Evolutionary conservation across 2,888 invertebrate species (phyloP).

Genomic region (Patella caerulea): DNA sequence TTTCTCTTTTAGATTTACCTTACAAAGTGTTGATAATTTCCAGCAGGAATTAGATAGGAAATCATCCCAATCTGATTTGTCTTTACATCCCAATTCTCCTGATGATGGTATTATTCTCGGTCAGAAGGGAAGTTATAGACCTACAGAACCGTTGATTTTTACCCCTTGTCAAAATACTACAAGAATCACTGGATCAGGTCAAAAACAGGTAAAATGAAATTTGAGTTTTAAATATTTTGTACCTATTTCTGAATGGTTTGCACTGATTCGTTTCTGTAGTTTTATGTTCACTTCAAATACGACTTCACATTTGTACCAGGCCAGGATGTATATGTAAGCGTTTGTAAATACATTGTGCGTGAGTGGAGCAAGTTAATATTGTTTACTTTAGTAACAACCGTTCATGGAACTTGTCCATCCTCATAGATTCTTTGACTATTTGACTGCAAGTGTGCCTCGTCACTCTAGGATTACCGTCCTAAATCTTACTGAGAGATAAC

Average conservation of each 20-base stretch:
- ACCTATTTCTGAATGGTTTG: too few relatives aligned
- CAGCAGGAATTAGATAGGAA: conserved; percentile 50
- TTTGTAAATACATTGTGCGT: not conserved
- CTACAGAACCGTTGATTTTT: conserved; percentile 43
- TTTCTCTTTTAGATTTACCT: conserved; percentile 45
- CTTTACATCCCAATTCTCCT: conserved; percentile 51
- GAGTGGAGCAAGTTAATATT: not conserved
- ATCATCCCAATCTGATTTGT: conserved; percentile 41
- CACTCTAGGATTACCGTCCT: too few relatives aligned
- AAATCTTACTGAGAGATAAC: too few relatives aligned
- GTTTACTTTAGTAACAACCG: not conserved
- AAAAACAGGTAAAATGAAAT: conserved; percentile 31
- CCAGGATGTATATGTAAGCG: too few relatives aligned
- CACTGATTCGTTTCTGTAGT: too few relatives aligned
- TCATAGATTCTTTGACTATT: not conserved
- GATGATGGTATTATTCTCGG: conserved; percentile 42
- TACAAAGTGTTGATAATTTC: conserved; percentile 53
- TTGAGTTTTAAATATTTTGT: too few relatives aligned
- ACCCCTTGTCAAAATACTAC: conserved; percentile 37
- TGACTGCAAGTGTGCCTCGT: not conserved
- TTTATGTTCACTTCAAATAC: too few relatives aligned
- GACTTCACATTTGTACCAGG: too few relatives aligned
- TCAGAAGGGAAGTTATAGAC: conserved; percentile 11
- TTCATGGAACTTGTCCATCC: not conserved
- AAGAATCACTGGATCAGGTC: conserved; percentile 24